phyloP scores from a whole-genome alignment of 2,113 vertebrate species.

The Hucho hucho region DNA sequence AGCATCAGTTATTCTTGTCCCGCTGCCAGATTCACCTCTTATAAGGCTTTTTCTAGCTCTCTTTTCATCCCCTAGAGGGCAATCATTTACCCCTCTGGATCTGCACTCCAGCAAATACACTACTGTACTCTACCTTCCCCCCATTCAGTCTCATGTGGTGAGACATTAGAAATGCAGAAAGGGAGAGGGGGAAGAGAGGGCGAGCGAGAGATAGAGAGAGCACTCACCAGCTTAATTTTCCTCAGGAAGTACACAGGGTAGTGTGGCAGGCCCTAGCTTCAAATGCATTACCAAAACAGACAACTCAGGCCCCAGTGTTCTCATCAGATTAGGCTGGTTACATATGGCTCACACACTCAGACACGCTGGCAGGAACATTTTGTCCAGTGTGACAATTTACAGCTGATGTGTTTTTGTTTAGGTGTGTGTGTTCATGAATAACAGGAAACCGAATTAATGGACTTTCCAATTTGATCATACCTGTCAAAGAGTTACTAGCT shows the following conservation, averaged over 20 bases:
- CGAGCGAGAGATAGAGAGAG: neutral
- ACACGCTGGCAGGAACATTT: neutral
- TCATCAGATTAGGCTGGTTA: constrained; percentile 1
- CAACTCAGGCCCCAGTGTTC: neutral
- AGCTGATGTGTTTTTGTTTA: neutral
- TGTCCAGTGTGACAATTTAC: constrained; percentile 1
- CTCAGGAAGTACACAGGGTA: neutral
- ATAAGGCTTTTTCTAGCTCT: constrained; percentile 41
- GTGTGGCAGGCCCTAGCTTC: constrained; percentile 3
- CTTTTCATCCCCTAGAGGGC: constrained; percentile 56
- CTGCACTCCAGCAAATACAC: neutral
- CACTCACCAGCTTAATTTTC: constrained; percentile 1
- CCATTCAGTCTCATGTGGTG: constrained; percentile 27
- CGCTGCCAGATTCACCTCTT: constrained; percentile 39
- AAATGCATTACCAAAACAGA: constrained; percentile 9
- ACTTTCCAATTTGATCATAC: constrained; percentile 9
- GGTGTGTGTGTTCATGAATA: neutral
- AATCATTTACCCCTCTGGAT: constrained; percentile 51
- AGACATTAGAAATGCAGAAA: constrained; percentile 40
- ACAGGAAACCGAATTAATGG: neutral
- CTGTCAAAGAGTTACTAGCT: constrained; percentile 4
- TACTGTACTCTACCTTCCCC: constrained; percentile 17
- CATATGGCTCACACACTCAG: neutral
- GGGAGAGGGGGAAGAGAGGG: neutral
- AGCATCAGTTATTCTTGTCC: constrained; percentile 27